Base-by-base conservation (phyloP, 2,113 vertebrate genomes). In the Ginglymostoma cirratum region DNA sequence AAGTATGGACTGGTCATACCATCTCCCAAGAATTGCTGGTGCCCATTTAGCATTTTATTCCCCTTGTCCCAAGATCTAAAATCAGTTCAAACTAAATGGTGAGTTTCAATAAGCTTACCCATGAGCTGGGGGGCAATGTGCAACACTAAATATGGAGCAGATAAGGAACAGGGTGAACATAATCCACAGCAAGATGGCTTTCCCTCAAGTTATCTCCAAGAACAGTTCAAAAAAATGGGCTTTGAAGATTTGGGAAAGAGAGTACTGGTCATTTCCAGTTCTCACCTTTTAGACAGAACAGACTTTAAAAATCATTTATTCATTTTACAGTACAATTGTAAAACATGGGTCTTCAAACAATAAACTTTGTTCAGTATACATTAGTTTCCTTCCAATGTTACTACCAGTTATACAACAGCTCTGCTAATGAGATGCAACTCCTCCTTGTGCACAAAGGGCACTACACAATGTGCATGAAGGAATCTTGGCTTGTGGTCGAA, bases 401-500 rank as follows among this genome's bases (percentile, higher is more conserved):
- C 86, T 89, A 94, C 93, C 42, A 70, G 87, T 92, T 93, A 93
- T 93, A 95, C 45, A 95, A 72, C 42, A 95, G 69, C 23, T 95
- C 94, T 95, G 94, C 94, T 72, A 95, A 72, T 95, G 48, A 72
- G 94, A 70, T 72, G 67, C 94, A 72, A 69, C 67, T 70, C 69
- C 45, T 95, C 69, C 94, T 70, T 72, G 94, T 95, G 94, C 55
- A 42, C 94, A 72, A 8, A 52, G 19, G 66, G 94, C 94, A 72
- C 23, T 27, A 95, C 19, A 23, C 15, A 95, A 72, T 42, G 45
- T 95, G 94, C 94, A 52, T 52, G 38, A 95, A 70, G 94, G n/a
- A 95, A 72, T 95, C 94, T 95, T 95, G 97, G 97, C 96, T 97
- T 96, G 76, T 70, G 85, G 86, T 69, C 30, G 2, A 14, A 45